Evolutionary conservation across 2,888 invertebrate species (phyloP), one percentile per base, ranked within the genome.

Genomic region (Sphaeridia pumilis): DNA sequence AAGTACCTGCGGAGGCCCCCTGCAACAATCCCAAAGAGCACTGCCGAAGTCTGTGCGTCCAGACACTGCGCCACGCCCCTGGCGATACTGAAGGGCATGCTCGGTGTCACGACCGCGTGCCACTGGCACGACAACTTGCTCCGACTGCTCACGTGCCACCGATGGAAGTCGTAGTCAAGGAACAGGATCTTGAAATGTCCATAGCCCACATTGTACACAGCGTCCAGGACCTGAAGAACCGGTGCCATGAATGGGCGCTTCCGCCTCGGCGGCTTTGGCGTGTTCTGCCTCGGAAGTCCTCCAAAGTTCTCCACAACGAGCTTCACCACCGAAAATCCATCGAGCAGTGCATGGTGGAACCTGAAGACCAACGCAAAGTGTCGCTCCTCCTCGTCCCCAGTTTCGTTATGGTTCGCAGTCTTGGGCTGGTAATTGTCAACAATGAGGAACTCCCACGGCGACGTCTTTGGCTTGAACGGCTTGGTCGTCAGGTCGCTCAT

Each of bases 361-460:
- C 59, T 34, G 2, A 60, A 44, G 17, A 61, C 26, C 4, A 61
- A 20, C 2, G 54, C 56, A 49, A 42, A 57, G 28, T 17, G 34
- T 47, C 52, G 7, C 12, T 42, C 42, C 14, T 22, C 31, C 17
- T 26, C 24, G 21, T 27, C 35, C 21, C 5, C 3, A 21, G 3
- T 22, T 14, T 22, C 21, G 14, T 14, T 14, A 7, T 43, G 25
- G n/a, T 24, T 36, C 24, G 14, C 25, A 24, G 22, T 47, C 2
- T 28, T 34, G 4, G 35, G 26, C 26, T 43, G 35, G 43, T 51
- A 59, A n/a, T 55, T 57, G 22, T 42, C 48, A 1, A 61, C 36
- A 17, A 61, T 36, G 1, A 61, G 50, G 3, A 54, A 49, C 48
- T 61, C 61, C 61, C 61, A 61, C 1, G 61, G 59, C 3, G 58